phyloP scores from a whole-genome alignment of 2,888 invertebrate species.

The Lithophane leautieri region DNA sequence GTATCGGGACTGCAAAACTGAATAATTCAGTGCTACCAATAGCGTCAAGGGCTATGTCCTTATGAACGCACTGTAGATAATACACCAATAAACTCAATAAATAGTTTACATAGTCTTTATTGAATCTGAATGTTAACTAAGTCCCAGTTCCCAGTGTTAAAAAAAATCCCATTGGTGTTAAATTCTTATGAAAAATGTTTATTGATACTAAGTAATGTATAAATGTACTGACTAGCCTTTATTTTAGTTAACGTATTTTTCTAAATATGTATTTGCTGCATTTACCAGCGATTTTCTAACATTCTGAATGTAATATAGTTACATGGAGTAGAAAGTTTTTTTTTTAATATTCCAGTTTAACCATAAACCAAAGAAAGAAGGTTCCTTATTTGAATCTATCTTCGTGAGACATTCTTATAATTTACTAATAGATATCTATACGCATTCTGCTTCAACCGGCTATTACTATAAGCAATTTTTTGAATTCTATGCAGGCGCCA shows the following conservation, averaged over 20 bases:
- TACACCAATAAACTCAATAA: background rate
- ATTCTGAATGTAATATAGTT: constrained; percentile 9
- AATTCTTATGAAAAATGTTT: background rate
- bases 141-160: constrained; percentile 13
- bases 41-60: too few species aligned
- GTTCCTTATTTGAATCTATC: background rate
- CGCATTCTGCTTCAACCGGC: background rate
- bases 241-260: background rate
- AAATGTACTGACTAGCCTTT: constrained; percentile 13
- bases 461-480: background rate
- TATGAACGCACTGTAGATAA: background rate
- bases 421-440: background rate
- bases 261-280: background rate
- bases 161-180: constrained; percentile 9
- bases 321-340: constrained; percentile 2
- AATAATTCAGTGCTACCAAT: too few species aligned
- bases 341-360: background rate
- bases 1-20: too few species aligned
- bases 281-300: background rate
- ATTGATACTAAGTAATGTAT: background rate
- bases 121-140: background rate
- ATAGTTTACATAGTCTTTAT: background rate
- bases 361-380: background rate
- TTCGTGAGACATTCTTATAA: background rate
- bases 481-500: background rate